A percentile compares a stretch with the other conserved stretches of the same genome.
Conservation (phyloP, 2,888 invertebrate species). For the Argyresthia goedartella region DNA sequence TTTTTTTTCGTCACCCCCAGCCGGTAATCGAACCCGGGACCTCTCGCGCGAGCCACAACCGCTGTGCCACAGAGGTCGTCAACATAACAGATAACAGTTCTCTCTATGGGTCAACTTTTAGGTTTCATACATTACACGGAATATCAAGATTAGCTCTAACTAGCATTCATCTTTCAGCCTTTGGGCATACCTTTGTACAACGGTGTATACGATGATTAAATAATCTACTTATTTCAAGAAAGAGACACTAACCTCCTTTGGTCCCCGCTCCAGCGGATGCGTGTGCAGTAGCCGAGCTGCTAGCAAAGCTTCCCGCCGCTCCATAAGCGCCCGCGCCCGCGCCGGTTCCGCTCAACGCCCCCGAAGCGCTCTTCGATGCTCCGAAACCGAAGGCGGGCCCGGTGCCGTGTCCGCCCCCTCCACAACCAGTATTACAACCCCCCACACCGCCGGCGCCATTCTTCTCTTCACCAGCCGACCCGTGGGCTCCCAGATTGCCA, state of each 20-base stretch:
- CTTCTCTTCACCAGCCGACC: constrained; percentile 16
- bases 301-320: constrained; percentile 35
- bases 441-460: constrained; percentile 29
- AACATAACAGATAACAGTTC: too few relatives aligned
- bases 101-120: too few relatives aligned
- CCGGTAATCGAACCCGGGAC: too few relatives aligned
- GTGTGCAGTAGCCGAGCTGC: constrained; percentile 46
- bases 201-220: too few relatives aligned
- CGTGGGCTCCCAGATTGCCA: constrained; percentile 8
- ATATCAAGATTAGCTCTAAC: too few relatives aligned
- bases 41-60: too few relatives aligned
- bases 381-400: constrained; percentile 8
- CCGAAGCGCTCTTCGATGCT: constrained; percentile 7
- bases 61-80: too few relatives aligned
- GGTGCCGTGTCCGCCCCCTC: constrained; percentile 6
- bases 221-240: not conserved
- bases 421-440: constrained; percentile 16
- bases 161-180: too few relatives aligned
- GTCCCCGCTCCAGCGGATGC: constrained; percentile 39
- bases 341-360: constrained; percentile 12
- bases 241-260: constrained; percentile 39
- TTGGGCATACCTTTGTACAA: too few relatives aligned
- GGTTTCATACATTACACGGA: too few relatives aligned
- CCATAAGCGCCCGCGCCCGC: constrained; percentile 24
- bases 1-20: too few relatives aligned